Evolutionary conservation across 2,113 vertebrate species (phyloP), one percentile per base, ranked within the genome.

Genomic region (Podarcis muralis): DNA sequence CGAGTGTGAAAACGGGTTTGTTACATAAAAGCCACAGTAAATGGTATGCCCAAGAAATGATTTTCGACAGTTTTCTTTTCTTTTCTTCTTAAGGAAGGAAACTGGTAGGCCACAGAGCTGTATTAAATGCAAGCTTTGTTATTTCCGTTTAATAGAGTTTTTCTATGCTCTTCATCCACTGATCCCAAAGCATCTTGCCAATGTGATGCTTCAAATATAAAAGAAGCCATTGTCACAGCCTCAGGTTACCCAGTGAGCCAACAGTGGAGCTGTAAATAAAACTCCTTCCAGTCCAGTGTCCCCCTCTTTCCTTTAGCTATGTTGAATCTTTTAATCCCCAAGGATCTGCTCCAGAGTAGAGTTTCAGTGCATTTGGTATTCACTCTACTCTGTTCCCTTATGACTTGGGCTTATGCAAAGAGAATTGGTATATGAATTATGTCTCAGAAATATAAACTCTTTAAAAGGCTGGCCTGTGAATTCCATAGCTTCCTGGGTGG

Each of bases 151-250:
- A 23, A 81, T 59, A 68, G n/a, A 35, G 62, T 27, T 57, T 77
- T 30, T 30, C 40, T 20, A 23, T 66, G 4, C 16, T 68, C 27
- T 30, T 40, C 9, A 1, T 85, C 59, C 30, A 13, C 48, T n/a
- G 32, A 72, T 84, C 35, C 57, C 53, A 57, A 81, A 68, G 59
- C 22, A 72, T 40, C 53, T 87, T 87, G 68, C 68, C 86, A 88
- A 27, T 53, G 4, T 18, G 25, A 22, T 83, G 59, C n/a, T 83
- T 83, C 69, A 62, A 74, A 82, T 82, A 81, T 48, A 32, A 76
- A 77, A 88, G 62, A 32, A 77, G 32, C 40, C 23, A 77, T 78
- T 57, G 71, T 57, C 18, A 53, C 12, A 78, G 23, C 25, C 40
- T 86, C 3, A 37, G n/a, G 40, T n/a, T 75, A 48, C 40, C 32